Evolutionary conservation across 2,888 invertebrate species (phyloP).

Genomic region (Oligia latruncula): DNA sequence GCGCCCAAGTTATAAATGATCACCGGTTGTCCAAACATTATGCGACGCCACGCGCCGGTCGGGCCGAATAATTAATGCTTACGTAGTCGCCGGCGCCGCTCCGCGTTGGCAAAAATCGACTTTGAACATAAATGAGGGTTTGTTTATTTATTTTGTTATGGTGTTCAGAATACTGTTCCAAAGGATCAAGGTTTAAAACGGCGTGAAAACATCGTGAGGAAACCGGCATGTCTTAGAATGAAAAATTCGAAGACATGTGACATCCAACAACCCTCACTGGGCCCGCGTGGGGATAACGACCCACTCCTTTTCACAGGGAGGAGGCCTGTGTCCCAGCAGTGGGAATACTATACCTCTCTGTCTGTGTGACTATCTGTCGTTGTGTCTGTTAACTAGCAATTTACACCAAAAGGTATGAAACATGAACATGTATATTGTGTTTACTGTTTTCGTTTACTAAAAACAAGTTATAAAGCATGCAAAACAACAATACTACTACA

Average conservation of each 20-base stretch:
- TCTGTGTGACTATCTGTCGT: neutral
- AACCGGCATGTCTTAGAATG: neutral
- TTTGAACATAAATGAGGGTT: constrained; percentile 64
- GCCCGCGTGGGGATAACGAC: too few species aligned
- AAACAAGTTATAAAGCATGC: neutral
- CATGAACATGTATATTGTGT: neutral
- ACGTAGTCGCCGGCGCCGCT: constrained; percentile 71
- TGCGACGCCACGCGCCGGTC: constrained; percentile 83
- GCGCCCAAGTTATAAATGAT: constrained; percentile 81
- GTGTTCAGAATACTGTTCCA: neutral
- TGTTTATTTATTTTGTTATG: constrained; percentile 32
- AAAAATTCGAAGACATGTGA: neutral
- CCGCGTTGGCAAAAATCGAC: constrained; percentile 77
- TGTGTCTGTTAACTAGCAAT: neutral
- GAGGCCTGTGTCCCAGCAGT: too few species aligned
- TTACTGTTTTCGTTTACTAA: neutral
- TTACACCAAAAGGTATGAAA: neutral
- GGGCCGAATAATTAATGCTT: constrained; percentile 82
- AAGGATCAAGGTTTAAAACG: neutral
- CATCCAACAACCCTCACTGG: too few species aligned
- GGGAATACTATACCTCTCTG: neutral
- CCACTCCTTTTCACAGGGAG: too few species aligned
- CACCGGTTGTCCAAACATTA: constrained; percentile 77
- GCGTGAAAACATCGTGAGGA: neutral
- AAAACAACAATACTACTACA: too few species aligned